Evolutionary conservation across 2,797 vertebrate species (phyloP), one percentile per base, ranked within the genome.

Genomic region (Sebastolobus alascanus): DNA sequence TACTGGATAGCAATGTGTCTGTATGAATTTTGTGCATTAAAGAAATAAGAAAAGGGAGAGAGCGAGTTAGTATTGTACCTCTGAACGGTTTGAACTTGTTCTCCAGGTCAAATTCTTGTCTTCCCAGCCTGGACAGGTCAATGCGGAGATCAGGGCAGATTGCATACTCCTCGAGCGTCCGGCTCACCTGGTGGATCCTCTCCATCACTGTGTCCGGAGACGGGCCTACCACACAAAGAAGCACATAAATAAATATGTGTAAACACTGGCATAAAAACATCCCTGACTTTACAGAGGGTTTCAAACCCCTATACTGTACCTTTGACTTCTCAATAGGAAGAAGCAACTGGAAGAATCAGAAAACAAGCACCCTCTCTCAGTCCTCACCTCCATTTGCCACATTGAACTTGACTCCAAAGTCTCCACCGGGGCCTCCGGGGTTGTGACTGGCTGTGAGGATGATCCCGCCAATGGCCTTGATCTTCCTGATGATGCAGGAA

Each of bases 61-160:
- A 35, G 8, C 0, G 10, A 5, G 12, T 65, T 37, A 37, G 2
- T 14, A 1, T 9, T 54, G 13, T 96, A 99, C 99, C 99, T 97
- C 98, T 95, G 94, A 99, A 99, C 69, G 99, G 99, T 86, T 99
- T 99, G 93, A 99, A 99, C 91, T 99, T 99, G 95, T 99, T 99
- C 94, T 99, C 99, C 89, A 99, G 90, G 90, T 99, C 98, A 94
- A 99, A 99, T 81, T 99, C 98, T 83, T 99, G 99, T 86, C 98
- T 97, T 92, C 99, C 99, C 71, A 98, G 92, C 56, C 97, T 95
- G 84, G 98, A 98, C 8, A 99, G 97, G 93, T 99, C 98, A 29
- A 99, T 97, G 91, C 91, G 97, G 76, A 99, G 96, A 82, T 99
- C 99, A 0, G 98, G 97, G 88, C 98, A 99, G 92, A 98, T 99